Evolutionary conservation across 2,113 vertebrate species (phyloP).

Genomic region (Hemiprocne comata): DNA sequence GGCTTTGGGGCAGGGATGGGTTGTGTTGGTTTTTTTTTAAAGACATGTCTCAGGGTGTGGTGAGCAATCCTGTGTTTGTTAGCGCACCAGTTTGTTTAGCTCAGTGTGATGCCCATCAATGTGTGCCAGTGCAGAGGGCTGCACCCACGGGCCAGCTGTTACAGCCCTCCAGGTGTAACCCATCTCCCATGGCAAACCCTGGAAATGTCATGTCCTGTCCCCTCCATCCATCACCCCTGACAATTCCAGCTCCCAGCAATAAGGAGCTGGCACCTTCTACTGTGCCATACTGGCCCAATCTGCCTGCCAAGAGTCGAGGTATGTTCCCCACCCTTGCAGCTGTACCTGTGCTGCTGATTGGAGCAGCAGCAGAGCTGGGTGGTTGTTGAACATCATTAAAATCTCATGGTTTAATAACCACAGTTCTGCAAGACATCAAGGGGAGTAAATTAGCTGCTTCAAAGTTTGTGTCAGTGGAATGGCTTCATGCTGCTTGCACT

Average conservation of each 20-base stretch:
- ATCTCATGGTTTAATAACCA: not conserved
- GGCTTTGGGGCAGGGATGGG: not conserved
- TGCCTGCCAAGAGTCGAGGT: fast-evolving
- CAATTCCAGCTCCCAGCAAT: fast-evolving
- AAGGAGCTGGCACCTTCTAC: not conserved
- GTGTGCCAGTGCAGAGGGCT: not conserved
- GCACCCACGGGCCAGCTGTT: not conserved
- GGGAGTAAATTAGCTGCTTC: not conserved
- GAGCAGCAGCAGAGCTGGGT: not conserved
- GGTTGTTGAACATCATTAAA: not conserved
- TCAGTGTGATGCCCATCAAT: fast-evolving
- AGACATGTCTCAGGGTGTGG: fast-evolving
- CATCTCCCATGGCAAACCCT: not conserved
- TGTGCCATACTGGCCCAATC: fast-evolving
- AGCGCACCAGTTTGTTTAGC: fast-evolving
- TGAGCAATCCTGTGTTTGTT: fast-evolving
- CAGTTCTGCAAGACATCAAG: not conserved
- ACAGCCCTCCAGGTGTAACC: not conserved
- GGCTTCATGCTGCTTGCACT: fast-evolving
- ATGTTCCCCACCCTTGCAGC: fast-evolving
- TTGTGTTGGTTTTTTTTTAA: no score
- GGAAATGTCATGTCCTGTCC: not conserved
- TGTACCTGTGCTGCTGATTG: fast-evolving
- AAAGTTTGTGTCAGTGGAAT: not conserved
- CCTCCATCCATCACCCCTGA: fast-evolving